A percentile compares a stretch with the other conserved stretches of the same genome.
Evolutionary conservation across 2,797 vertebrate species (phyloP).

Genomic region (Lophius americanus): DNA sequence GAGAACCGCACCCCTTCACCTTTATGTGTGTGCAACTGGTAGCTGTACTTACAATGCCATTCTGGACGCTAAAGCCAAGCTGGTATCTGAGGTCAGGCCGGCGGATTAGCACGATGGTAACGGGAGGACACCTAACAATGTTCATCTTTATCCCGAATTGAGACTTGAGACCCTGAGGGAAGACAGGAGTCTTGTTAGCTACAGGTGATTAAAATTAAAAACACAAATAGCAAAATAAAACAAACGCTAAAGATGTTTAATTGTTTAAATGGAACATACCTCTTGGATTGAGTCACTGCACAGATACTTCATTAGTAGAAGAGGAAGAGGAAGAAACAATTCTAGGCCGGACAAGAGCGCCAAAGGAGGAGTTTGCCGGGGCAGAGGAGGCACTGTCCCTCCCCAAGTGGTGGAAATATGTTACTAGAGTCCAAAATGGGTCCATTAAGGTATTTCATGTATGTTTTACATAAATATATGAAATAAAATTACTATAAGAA

Average conservation of each 20-base stretch:
- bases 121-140: constrained; percentile 94
- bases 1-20: too few relatives aligned
- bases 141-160: constrained; percentile 95
- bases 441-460: too few relatives aligned
- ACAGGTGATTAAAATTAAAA: background rate
- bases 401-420: too few relatives aligned
- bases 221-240: background rate
- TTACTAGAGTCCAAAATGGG: too few relatives aligned
- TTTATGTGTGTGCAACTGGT: background rate
- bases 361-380: too few relatives aligned
- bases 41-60: constrained; percentile 90
- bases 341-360: too few relatives aligned
- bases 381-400: too few relatives aligned
- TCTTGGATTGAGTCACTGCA: background rate
- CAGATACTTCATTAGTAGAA: too few relatives aligned
- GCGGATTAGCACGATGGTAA: constrained; percentile 95
- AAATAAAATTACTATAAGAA: too few relatives aligned
- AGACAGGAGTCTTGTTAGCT: background rate
- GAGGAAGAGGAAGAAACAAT: too few relatives aligned
- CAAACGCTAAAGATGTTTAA: background rate
- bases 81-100: constrained; percentile 95
- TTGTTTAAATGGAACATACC: background rate
- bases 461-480: too few relatives aligned
- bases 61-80: constrained; percentile 97
- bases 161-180: constrained; percentile 90